Evolutionary conservation across 2,113 vertebrate genomes (phyloP).

Genomic region (Dasypus novemcinctus): DNA sequence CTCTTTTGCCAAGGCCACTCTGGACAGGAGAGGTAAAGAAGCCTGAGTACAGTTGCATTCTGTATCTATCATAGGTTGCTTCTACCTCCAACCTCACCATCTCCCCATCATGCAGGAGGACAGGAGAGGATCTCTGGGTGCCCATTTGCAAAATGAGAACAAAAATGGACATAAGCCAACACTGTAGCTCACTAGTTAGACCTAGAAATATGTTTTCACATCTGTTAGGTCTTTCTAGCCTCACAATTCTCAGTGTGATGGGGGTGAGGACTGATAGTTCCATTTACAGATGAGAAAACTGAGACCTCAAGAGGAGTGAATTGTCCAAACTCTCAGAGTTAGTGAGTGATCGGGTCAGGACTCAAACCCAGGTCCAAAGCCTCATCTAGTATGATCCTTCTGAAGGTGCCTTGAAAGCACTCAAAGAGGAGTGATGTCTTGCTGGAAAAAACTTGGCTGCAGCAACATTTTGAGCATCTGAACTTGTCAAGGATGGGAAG

Average conservation of each 20-base stretch:
- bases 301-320: neutral
- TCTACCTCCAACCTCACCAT: neutral
- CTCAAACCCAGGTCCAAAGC: neutral
- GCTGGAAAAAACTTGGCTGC: neutral
- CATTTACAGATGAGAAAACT: conserved; percentile 28
- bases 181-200: neutral
- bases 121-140: neutral
- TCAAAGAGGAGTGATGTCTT: neutral
- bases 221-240: neutral
- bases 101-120: neutral
- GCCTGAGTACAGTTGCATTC: conserved; percentile 9
- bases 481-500: neutral
- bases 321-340: conserved; percentile 35
- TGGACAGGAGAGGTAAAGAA: conserved; percentile 69
- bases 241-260: neutral
- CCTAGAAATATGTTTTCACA: neutral
- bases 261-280: neutral
- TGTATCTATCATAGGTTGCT: conserved; percentile 16
- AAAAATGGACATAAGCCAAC: neutral
- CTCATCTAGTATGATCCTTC: neutral
- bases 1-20: conserved; percentile 91
- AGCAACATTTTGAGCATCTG: neutral
- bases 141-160: conserved; percentile 29
- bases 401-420: conserved; percentile 2
- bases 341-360: neutral